Evolutionary conservation across 2,888 invertebrate species (phyloP), one percentile per base, ranked within the genome.

Genomic region (Neoitamus cyanurus): DNA sequence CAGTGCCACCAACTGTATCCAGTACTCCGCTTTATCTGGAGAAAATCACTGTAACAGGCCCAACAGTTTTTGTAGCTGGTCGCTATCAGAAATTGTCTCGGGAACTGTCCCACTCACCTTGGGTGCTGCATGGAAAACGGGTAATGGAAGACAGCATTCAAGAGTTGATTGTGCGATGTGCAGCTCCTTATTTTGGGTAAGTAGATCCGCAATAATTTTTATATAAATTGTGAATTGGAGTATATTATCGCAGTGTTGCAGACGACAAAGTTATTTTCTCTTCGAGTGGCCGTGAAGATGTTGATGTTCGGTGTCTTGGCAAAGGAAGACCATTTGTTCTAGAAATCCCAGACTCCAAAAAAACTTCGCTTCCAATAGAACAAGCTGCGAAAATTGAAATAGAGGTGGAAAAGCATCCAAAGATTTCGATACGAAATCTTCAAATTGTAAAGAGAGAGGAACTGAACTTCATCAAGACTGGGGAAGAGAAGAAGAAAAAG

Each of bases 211-310:
- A 42, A n/a, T 42, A 6, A 42, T n/a, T 42, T 42, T 5, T 15
- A 13, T 42, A n/a, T 13, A 42, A n/a, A 31, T 31, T 31, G 31
- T 42, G 13, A 11, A 42, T 3, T 37, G 13, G 9, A 42, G n/a
- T 42, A n/a, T n/a, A n/a, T 42, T 42, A 42, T 48, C 31, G 11
- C 78, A 89, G 89, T 7, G 88, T 89, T 4, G 87, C 88, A 0
- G 86, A 86, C 1, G 87, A 88, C 1, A 90, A 89, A 34, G 91
- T 94, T n/a, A 96, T 95, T 89, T 97, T 99, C 92, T 94, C 96
- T 87, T 94, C 98, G 2, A 98, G 98, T 83, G 99, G 99, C 0
- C 93, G 99, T 48, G 99, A 99, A 92, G 99, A 99, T 92, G 97
- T 98, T 0, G 99, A 99, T 92, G 99, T 99, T 0, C 93, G 98